Percentiles rank a stretch among this genome's conserved stretches.
phyloP scores from a whole-genome alignment of 2,113 vertebrate genomes.

The Hylia prasina region DNA sequence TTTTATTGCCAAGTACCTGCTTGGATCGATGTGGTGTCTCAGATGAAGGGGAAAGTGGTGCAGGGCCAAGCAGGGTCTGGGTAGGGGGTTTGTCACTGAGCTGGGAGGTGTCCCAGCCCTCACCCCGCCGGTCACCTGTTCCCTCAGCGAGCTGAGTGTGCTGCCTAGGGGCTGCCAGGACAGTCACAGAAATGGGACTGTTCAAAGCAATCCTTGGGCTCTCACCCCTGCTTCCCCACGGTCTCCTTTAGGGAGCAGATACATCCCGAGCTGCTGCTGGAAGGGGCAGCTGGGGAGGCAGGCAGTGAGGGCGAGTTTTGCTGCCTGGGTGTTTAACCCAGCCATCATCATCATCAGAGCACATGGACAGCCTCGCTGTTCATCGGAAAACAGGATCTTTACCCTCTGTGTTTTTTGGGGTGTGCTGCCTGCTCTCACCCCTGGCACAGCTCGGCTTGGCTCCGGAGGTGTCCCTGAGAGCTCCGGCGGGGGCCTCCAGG shows the following conservation, averaged over 20 bases:
- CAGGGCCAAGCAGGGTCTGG: neutral
- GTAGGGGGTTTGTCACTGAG: rapidly evolving
- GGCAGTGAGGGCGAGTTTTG: rapidly evolving
- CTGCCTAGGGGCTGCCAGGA: neutral
- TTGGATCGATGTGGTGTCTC: neutral
- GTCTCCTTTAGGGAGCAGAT: neutral
- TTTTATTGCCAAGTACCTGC: neutral
- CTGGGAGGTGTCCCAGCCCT: neutral
- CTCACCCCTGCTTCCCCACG: rapidly evolving
- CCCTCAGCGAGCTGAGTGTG: neutral
- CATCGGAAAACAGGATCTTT: rapidly evolving
- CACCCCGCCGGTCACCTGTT: neutral
- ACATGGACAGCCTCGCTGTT: rapidly evolving
- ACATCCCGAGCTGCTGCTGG: rapidly evolving
- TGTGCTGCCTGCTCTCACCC: neutral
- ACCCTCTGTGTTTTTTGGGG: neutral
- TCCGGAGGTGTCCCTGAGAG: rapidly evolving
- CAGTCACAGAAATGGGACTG: neutral
- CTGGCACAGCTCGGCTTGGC: rapidly evolving
- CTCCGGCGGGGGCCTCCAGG: rapidly evolving
- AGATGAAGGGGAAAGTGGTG: neutral
- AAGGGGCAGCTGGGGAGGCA: neutral
- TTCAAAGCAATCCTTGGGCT: neutral
- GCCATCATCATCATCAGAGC: neutral
- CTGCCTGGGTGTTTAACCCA: neutral